Conservation (phyloP, 1,140 invertebrate species). For the Archivesica marissinica region DNA sequence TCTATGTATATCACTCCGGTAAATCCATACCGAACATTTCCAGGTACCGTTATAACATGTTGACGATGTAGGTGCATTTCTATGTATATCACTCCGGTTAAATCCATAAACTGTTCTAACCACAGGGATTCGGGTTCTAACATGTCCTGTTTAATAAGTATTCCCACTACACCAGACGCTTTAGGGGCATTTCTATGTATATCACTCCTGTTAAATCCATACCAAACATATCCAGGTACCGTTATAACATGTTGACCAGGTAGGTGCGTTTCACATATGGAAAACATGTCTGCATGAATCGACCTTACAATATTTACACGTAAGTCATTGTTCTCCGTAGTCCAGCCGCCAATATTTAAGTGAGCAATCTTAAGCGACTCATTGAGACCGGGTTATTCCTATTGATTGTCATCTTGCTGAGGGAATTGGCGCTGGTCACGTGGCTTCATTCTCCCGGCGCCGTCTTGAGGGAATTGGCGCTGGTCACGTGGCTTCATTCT, state of each 20-base stretch:
- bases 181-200: no score
- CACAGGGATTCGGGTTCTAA: no score
- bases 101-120: no score
- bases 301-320: constrained; percentile 4
- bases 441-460: constrained; percentile 22
- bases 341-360: constrained; percentile 45
- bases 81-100: constrained; percentile 45
- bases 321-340: constrained; percentile 34
- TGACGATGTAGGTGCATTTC: constrained; percentile 59
- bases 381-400: constrained; percentile 35
- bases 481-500: constrained; percentile 15
- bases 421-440: background rate
- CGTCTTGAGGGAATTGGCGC: background rate
- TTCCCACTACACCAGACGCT: no score
- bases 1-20: constrained; percentile 39
- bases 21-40: no score
- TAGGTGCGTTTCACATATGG: constrained; percentile 27
- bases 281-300: constrained; percentile 35
- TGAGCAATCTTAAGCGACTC: constrained; percentile 34
- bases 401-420: background rate
- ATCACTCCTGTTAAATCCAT: constrained; percentile 33
- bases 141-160: no score
- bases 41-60: no score
- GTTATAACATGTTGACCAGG: constrained; percentile 1
- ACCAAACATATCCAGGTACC: constrained; percentile 10